Evolutionary conservation across 2,888 invertebrate species (phyloP), one percentile per base, ranked within the genome.

Genomic region (Calephelis perditalis): DNA sequence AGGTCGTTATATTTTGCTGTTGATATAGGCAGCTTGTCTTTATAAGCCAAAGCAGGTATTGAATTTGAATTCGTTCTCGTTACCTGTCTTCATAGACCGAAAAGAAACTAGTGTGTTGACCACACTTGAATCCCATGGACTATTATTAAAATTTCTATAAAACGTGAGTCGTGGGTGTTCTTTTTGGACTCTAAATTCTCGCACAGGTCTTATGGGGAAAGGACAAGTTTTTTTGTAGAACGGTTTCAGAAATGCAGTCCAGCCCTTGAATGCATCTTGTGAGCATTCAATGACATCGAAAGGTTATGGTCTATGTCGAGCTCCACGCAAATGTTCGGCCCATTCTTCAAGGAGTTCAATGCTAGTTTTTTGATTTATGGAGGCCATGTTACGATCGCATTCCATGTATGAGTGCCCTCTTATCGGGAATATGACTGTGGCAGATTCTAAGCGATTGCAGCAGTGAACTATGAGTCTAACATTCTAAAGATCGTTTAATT

Each of bases 401-500:
- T 61, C 64, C 54, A 59, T 37, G 46, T 64, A 61, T 10, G 40
- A 35, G 57, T 61, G 61, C 11, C 61, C 57, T 52, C 57, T 49
- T 61, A 44, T 54, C 36, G 57, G 61, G 15, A 61, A 61, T 49
- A 35, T 57, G 11, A 61, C 52, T 52, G 52, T 61, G 15, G 52
- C 57, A 35, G 47, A 47, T 7, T 60, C 57, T 52, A 61, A 57
- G 35, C 43, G 43, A 47, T 26, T 26, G 26, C 26, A 26, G 26
- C 26, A 26, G 26, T 26, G 26, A 26, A 26, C 26, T 26, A 26
- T 26, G 26, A 26, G 26, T 26, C 2, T 26, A 26, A 26, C 26
- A 26, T 26, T 26, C 26, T 26, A 11, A 37, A 40, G 40, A 59
- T 58, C 7, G 62, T 63, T 40, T 46, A 63, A 57, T 75, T 75